Conservation (phyloP, 35 echinoderm and acorn worm species). For the Heliocidaris tuberculata region DNA sequence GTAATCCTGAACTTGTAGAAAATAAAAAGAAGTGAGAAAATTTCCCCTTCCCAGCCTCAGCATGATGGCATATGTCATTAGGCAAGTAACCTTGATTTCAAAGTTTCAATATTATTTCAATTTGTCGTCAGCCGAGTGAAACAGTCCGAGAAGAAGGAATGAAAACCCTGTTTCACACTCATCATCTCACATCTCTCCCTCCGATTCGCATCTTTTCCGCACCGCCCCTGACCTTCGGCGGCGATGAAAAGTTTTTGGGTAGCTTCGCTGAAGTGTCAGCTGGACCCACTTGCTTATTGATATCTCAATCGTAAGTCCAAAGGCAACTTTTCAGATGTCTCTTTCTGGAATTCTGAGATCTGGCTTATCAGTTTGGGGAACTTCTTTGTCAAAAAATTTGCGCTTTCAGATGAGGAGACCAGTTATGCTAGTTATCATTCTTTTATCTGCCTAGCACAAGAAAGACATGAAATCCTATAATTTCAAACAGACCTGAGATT, state of each 20-base stretch:
- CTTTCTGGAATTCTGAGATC: neutral
- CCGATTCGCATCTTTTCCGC: neutral
- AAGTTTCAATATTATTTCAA: slow-evolving; percentile 19
- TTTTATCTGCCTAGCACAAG: too few species aligned
- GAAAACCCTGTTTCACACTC: neutral
- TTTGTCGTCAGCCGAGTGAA: neutral
- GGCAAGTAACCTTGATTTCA: neutral
- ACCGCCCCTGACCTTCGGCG: slow-evolving; percentile 8
- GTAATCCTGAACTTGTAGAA: neutral
- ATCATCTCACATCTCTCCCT: neutral
- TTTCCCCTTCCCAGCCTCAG: neutral
- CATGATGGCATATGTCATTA: neutral
- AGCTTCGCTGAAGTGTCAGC: neutral
- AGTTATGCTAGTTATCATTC: too few species aligned
- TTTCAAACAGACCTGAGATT: too few species aligned
- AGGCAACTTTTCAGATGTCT: neutral
- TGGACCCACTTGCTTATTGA: slow-evolving; percentile 3
- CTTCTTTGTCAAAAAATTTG: neutral
- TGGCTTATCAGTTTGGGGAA: neutral
- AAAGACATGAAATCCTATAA: too few species aligned
- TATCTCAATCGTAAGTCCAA: neutral
- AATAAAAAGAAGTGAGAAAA: neutral
- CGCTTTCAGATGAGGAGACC: too few species aligned
- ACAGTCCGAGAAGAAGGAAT: neutral
- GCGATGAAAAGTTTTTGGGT: slow-evolving; percentile 24